A percentile compares a stretch with the other conserved stretches of the same genome.
These are phyloP conservation scores for Ericerus pela DNA, from an alignment of 1,140 invertebrate species.

Conservation along the genomic window DNA sequence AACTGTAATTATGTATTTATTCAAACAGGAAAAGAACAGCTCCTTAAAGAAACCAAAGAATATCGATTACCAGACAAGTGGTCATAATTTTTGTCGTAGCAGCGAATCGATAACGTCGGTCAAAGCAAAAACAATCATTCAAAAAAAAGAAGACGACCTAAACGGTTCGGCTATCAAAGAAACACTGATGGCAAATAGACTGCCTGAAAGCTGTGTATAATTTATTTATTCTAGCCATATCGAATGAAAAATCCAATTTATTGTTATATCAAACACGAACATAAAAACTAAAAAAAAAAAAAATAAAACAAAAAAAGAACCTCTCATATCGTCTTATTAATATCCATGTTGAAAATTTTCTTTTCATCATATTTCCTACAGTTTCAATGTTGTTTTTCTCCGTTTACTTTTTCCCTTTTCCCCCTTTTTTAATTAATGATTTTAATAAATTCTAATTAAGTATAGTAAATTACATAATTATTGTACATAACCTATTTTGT, in stretches of 20 bases:
- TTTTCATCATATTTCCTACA: not conserved
- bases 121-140: constrained; percentile 7
- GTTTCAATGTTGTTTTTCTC: not conserved
- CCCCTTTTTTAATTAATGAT: not conserved
- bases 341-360: not conserved
- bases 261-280: too few species aligned
- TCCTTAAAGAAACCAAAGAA: constrained; percentile 1
- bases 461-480: not conserved
- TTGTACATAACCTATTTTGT: too few species aligned
- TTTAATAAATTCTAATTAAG: not conserved
- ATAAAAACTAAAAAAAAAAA: too few species aligned
- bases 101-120: constrained; percentile 9
- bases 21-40: not conserved
- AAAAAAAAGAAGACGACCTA: constrained; percentile 27
- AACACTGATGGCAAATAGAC: constrained; percentile 51
- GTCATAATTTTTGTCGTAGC: constrained; percentile 2
- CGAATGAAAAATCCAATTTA: too few species aligned
- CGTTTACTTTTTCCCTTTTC: not conserved
- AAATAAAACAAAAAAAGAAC: too few species aligned
- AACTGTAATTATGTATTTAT: too few species aligned
- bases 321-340: not conserved
- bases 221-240: not conserved
- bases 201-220: constrained; percentile 53
- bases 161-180: constrained; percentile 58
- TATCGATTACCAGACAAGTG: not conserved